Percentiles rank a stretch among this genome's conserved stretches.
Evolutionary conservation across 2,113 vertebrate species (phyloP).

Genomic region (Atlantisia rogersi): DNA sequence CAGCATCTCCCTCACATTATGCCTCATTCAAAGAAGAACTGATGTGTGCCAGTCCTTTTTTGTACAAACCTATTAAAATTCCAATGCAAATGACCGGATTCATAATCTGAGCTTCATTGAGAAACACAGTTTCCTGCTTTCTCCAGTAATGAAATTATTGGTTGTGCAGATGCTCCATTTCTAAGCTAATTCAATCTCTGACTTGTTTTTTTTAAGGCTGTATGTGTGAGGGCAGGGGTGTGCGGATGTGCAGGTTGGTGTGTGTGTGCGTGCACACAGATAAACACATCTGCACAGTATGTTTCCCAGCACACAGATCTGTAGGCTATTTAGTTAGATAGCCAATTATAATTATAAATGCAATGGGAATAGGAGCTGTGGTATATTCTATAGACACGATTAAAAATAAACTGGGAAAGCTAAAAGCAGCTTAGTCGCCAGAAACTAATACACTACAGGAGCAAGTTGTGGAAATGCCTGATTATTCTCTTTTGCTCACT

Average conservation of each 20-base stretch:
- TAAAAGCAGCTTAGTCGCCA: conserved; percentile 61
- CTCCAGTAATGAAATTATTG: conserved; percentile 64
- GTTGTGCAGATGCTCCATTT: conserved; percentile 66
- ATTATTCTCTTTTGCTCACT: conserved; percentile 72
- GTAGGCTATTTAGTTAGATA: conserved; percentile 21
- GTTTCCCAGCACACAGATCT: conserved; percentile 9
- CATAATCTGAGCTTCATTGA: conserved; percentile 68
- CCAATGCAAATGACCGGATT: conserved; percentile 67
- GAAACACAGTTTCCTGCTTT: conserved; percentile 70
- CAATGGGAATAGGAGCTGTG: neutral
- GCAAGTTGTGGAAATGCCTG: conserved; percentile 66
- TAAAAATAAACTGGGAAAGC: conserved; percentile 62
- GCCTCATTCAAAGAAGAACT: conserved; percentile 26
- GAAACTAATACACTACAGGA: conserved; percentile 55
- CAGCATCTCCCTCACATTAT: neutral
- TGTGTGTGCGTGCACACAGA: neutral
- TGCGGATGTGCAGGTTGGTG: conserved; percentile 6
- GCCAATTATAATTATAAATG: conserved; percentile 64
- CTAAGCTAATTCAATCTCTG: conserved; percentile 60
- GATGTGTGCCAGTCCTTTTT: conserved; percentile 44
- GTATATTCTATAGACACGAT: neutral
- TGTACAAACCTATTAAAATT: conserved; percentile 68
- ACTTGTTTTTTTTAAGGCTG: neutral
- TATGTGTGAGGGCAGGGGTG: conserved; percentile 26
- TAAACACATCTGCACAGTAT: neutral